Evolutionary conservation across 2,888 invertebrate genomes (phyloP).

Genomic region (Netelia virgata): DNA sequence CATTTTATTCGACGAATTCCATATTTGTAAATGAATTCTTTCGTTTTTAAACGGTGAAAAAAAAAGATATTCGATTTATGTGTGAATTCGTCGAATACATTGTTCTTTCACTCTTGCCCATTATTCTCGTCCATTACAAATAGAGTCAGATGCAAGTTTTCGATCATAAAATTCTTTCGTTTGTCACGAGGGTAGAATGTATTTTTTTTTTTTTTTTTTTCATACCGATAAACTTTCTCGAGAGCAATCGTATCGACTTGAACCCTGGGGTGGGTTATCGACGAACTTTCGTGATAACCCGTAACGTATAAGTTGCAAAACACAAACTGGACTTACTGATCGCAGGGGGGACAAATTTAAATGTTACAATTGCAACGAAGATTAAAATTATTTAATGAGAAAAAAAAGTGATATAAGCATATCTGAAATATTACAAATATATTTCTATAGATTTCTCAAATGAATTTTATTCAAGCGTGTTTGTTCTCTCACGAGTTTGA

Average conservation of each 20-base stretch:
- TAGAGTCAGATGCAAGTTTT: not conserved
- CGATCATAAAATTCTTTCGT: conserved; percentile 4
- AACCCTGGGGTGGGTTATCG: conserved; percentile 65
- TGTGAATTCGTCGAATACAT: not conserved
- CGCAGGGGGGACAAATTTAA: conserved; percentile 65
- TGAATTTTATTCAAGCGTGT: conserved; percentile 29
- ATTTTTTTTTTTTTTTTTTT: not conserved
- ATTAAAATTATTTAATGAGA: conserved; percentile 8
- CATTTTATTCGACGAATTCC: not conserved
- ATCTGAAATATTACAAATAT: conserved; percentile 27
- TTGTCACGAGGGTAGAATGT: conserved; percentile 35
- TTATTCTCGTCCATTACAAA: not conserved
- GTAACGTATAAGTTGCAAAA: conserved; percentile 45
- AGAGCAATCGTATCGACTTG: conserved; percentile 22
- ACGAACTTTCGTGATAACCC: conserved; percentile 47
- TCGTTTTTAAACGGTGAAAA: not conserved
- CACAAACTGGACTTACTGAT: conserved; percentile 52
- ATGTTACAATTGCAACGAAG: conserved; percentile 54
- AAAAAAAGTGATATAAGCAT: conserved; percentile 8
- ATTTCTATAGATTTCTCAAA: conserved; percentile 4
- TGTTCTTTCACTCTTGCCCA: not conserved
- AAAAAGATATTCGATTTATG: too few species aligned
- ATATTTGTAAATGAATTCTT: not conserved
- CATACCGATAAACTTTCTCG: conserved; percentile 5
- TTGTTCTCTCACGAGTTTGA: conserved; percentile 57